These are phyloP conservation scores for Apeltes quadracus DNA, from an alignment of 2,113 vertebrate species.

Conservation along the genomic window DNA sequence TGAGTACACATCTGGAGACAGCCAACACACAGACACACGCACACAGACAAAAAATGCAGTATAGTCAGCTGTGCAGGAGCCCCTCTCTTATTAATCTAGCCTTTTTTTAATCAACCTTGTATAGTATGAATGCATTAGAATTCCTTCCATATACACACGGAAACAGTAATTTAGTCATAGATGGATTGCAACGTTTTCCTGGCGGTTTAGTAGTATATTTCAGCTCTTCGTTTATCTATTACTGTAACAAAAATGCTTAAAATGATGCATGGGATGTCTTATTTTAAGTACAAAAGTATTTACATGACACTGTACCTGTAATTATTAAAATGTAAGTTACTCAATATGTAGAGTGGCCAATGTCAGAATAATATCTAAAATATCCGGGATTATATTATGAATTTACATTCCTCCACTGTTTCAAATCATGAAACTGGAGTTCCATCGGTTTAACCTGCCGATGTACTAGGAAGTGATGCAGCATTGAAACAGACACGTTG, in stretches of 20 bases:
- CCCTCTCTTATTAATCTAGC: not conserved
- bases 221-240: not conserved
- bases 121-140: not conserved
- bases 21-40: conserved; percentile 7
- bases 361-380: not conserved
- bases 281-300: not conserved
- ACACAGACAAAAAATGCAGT: not conserved
- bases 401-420: not conserved
- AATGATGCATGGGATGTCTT: too few relatives aligned
- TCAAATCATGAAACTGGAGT: not conserved
- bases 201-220: not conserved
- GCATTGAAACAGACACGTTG: not conserved
- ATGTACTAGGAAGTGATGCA: not conserved
- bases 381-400: not conserved
- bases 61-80: not conserved
- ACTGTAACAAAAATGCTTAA: too few relatives aligned
- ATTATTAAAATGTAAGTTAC: not conserved
- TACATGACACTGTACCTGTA: not conserved
- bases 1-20: conserved; percentile 66
- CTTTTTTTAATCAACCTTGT: too few relatives aligned
- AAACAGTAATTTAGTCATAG: not conserved
- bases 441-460: not conserved
- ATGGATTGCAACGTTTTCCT: not conserved
- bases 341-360: not conserved
- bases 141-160: not conserved